A percentile compares a stretch with the other conserved stretches of the same genome.
phyloP scores from a whole-genome alignment of 2,113 vertebrate genomes.

The zebrafish (Danio rerio) region GRCz12tu NC_133176.1:4468501-4469000 shows the following conservation, averaged over 20 bases:
- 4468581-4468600: not conserved
- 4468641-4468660: not conserved
- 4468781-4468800: constrained; percentile 42
- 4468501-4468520: not conserved
- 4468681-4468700: constrained; percentile 32
- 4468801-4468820: constrained; percentile 38
- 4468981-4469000: constrained; percentile 57
- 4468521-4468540: not conserved
- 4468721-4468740: constrained; percentile 31
- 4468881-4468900: not conserved
- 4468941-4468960: constrained; percentile 41
- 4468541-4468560: not conserved
- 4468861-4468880: not conserved
- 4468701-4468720: constrained; percentile 12
- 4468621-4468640: not conserved
- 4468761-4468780: constrained; percentile 42
- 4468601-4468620: not conserved
- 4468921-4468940: constrained; percentile 10
- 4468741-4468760: constrained; percentile 52
- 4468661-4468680: constrained; percentile 13
- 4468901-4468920: constrained; percentile 14
- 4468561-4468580: not conserved
- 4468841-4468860: constrained; percentile 3
- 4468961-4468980: constrained; percentile 43
- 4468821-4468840: not conserved